Evolutionary conservation across 2,797 vertebrate genomes (phyloP).

Genomic region (Antrozous pallidus): DNA sequence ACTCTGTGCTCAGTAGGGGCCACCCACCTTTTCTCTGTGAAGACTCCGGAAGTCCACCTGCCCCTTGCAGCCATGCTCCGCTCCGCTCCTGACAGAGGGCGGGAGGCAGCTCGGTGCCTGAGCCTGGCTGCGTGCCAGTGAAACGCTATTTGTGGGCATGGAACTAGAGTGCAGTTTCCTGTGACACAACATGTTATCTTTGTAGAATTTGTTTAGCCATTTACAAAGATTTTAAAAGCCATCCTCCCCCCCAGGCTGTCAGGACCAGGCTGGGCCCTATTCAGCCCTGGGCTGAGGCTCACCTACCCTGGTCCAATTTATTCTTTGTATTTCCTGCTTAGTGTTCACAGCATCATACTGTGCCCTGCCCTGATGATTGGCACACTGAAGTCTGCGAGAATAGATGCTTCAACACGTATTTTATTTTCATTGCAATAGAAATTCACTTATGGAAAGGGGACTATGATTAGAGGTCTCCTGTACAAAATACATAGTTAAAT

Average conservation of each 20-base stretch:
- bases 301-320: neutral
- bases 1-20: no score
- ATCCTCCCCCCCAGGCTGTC: neutral
- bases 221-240: neutral
- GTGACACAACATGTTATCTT: neutral
- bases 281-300: neutral
- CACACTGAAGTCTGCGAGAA: neutral
- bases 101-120: no score
- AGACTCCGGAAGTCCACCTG: no score
- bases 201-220: neutral
- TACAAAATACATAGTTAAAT: neutral
- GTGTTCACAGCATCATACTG: neutral
- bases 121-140: neutral
- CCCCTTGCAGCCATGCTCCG: neutral
- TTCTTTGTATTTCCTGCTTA: neutral
- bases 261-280: neutral
- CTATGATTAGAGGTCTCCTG: neutral
- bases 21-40: no score
- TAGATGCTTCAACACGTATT: neutral
- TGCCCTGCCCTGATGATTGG: neutral
- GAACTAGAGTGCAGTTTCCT: neutral
- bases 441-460: neutral
- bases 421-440: slow-evolving; percentile 6
- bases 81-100: no score
- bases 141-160: neutral